Percentiles rank a stretch among this genome's conserved stretches.
phyloP scores from a whole-genome alignment of 2,797 vertebrate species.

The Halcyon leucocephala region DNA sequence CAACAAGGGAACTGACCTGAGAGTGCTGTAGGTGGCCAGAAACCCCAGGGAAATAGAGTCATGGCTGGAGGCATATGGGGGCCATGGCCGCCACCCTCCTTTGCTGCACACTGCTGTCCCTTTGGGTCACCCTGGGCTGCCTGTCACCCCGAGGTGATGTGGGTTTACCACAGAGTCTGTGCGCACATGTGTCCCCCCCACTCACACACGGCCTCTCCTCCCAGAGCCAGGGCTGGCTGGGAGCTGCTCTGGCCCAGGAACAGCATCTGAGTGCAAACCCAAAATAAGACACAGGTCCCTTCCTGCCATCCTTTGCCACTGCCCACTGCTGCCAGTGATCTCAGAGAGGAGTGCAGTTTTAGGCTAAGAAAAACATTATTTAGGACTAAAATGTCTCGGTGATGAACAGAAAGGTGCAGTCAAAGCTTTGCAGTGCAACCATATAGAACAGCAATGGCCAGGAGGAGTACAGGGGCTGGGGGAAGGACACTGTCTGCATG shows the following conservation, averaged over 20 bases:
- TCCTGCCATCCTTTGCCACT: background rate
- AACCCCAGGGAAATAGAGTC: rapidly evolving
- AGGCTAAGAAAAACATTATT: background rate
- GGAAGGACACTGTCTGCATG: background rate
- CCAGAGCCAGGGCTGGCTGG: background rate
- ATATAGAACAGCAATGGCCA: rapidly evolving
- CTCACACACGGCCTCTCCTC: background rate
- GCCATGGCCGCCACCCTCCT: background rate
- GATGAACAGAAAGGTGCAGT: background rate
- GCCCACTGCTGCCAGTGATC: background rate
- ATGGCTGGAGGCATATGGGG: rapidly evolving
- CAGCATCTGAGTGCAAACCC: background rate
- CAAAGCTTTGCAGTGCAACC: background rate
- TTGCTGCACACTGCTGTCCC: background rate
- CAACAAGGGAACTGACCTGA: background rate
- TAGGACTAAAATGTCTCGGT: rapidly evolving
- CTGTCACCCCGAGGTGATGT: rapidly evolving
- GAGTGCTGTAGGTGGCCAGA: background rate
- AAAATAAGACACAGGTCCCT: background rate
- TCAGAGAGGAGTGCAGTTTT: background rate
- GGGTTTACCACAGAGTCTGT: background rate
- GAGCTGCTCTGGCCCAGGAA: background rate
- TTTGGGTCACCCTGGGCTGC: background rate
- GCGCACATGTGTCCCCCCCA: rapidly evolving
- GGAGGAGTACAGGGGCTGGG: too few relatives aligned